Percentiles rank a stretch among this genome's conserved stretches.
Conservation (phyloP, 1,140 invertebrate species). For the Sitophilus oryzae region DNA sequence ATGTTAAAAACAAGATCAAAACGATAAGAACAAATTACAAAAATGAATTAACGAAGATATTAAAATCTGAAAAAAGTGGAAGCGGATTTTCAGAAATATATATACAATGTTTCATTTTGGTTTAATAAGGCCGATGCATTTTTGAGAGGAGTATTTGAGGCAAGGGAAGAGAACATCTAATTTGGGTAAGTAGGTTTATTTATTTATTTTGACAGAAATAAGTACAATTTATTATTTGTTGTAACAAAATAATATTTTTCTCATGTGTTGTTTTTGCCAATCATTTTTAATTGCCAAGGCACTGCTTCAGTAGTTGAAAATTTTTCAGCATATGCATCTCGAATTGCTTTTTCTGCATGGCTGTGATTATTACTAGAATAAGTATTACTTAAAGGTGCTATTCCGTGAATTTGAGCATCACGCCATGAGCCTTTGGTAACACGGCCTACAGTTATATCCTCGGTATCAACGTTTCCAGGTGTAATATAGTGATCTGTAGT, state of each 20-base stretch:
- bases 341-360: neutral
- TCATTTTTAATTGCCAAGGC: no score
- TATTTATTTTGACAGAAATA: neutral
- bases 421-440: no score
- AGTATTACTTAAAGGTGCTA: no score
- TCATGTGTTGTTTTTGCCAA: constrained; percentile 1
- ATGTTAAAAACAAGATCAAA: no score
- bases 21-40: no score
- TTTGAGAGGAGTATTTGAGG: constrained; percentile 1
- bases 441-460: no score
- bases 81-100: neutral
- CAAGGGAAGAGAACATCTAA: constrained; percentile 1
- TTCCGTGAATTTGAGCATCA: no score
- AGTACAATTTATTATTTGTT: neutral
- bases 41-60: no score
- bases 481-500: neutral
- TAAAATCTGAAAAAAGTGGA: neutral
- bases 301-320: neutral
- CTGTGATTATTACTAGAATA: constrained; percentile 3
- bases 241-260: constrained; percentile 1
- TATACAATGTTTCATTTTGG: neutral
- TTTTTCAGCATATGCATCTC: constrained; percentile 3
- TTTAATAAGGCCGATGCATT: no score
- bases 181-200: neutral
- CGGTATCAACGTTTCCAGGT: no score